Evolutionary conservation across 2,888 invertebrate genomes (phyloP), one percentile per base, ranked within the genome.

Genomic region (Unio delphinus): DNA sequence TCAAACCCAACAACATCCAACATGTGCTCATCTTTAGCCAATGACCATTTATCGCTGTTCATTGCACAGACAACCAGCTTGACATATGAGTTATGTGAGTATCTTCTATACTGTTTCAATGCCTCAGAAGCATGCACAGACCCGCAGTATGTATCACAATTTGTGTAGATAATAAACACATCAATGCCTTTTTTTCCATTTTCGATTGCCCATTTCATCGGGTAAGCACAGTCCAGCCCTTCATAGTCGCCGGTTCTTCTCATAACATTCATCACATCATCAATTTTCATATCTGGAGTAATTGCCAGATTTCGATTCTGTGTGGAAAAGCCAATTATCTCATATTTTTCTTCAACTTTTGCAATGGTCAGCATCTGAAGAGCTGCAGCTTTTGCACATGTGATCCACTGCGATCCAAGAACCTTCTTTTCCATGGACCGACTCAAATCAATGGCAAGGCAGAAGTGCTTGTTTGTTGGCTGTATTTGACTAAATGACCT

Each of bases 161-260:
- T 93, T 55, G 94, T 92, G 88, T 94, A 92, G 87, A 94, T 93
- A 69, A 95, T 92, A 88, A 95, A 94, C 34, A 94, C 93, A 87
- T 95, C 95, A 76, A 93, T 91, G 74, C 79, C 74, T 28, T 55
- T 90, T 79, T 92, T 91, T 55, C 93, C 92, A 59, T 91, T 90
- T 62, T 92, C 89, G 45, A 84, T 81, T 0, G 95, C 95, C 93
- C 94, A 94, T 23, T 91, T 90, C 80, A 86, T 85, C 1, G 87
- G 85, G 55, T 70, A 68, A 1, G 83, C 74, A 69, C 86, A 87
- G 72, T 86, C 84, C 0, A 85, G 83, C 8, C 67, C 66, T 45
- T 45, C 45, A 45, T 45, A 45, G 45, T 4, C 15, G 15, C 45
- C 45, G 15, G 82, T 55, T 0, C n/a, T 4, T 5, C 54, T 18